These are phyloP conservation scores for Mamestra configurata DNA, from an alignment of 1,140 invertebrate species.

Conservation along the genomic window DNA sequence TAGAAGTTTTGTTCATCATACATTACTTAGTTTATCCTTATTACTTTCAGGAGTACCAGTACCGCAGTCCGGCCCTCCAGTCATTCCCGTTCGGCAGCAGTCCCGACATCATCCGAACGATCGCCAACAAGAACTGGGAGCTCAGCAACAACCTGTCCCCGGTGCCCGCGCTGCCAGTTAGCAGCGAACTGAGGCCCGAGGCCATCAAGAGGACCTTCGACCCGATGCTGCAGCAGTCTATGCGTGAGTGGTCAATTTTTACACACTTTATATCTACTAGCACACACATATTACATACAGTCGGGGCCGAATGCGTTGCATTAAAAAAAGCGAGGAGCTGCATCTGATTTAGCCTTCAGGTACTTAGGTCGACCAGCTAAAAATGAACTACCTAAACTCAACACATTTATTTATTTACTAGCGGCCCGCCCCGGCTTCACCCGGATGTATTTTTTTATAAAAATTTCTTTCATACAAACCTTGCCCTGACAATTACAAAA, in stretches of 20 bases:
- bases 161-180: conserved; percentile 71
- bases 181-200: conserved; percentile 76
- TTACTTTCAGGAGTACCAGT: conserved; percentile 74
- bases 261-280: neutral
- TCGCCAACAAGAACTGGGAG: conserved; percentile 81
- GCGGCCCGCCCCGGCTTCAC: no score
- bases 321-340: no score
- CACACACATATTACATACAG: no score
- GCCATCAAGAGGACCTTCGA: conserved; percentile 82
- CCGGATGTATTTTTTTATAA: no score
- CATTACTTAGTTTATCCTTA: neutral
- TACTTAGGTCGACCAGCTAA: no score
- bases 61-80: conserved; percentile 71
- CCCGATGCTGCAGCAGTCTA: conserved; percentile 80
- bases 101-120: conserved; percentile 75
- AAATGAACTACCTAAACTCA: no score
- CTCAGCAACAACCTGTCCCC: conserved; percentile 80
- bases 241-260: neutral
- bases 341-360: no score
- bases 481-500: no score
- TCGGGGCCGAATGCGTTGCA: no score
- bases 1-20: neutral
- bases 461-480: no score
- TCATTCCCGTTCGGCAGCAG: conserved; percentile 79
- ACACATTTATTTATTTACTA: no score